Evolutionary conservation across 2,888 invertebrate species (phyloP).

Genomic region (Rhodophaea formosa): DNA sequence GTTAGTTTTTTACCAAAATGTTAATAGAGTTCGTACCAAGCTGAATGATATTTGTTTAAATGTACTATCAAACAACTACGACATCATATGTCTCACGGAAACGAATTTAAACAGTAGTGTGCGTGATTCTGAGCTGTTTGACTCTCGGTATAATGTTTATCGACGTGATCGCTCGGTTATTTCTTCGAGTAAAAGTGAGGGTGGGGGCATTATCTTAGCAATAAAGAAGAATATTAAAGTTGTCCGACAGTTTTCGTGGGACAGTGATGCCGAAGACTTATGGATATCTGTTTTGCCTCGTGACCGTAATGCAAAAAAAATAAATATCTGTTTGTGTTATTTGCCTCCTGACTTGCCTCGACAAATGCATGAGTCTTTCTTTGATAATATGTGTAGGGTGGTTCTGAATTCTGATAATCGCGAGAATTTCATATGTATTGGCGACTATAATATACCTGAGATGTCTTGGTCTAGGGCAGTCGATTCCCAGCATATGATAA

Average conservation of each 20-base stretch:
- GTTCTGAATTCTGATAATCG: background rate
- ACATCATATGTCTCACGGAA: background rate
- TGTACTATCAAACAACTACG: background rate
- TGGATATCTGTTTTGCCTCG: slow-evolving; percentile 6
- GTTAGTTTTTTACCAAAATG: slow-evolving; percentile 6
- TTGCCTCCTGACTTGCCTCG: slow-evolving; percentile 15
- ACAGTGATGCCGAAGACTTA: slow-evolving; percentile 15
- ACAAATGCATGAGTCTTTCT: background rate
- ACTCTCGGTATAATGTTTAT: slow-evolving; percentile 15
- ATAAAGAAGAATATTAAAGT: slow-evolving; percentile 15
- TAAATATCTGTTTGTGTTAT: slow-evolving; percentile 18
- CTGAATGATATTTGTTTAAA: background rate
- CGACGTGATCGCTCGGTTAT: slow-evolving; percentile 18
- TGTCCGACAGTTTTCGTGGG: slow-evolving; percentile 15
- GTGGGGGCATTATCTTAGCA: slow-evolving; percentile 18
- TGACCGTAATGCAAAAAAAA: too few relatives aligned
- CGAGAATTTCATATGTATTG: slow-evolving; percentile 6
- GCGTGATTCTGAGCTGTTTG: background rate
- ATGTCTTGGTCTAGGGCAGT: slow-evolving; percentile 1
- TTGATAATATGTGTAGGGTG: background rate
- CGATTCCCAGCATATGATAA: background rate
- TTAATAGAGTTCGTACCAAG: slow-evolving; percentile 13
- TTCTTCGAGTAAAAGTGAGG: slow-evolving; percentile 14
- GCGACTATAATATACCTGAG: slow-evolving; percentile 19
- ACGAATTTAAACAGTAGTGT: background rate